Base-by-base conservation (phyloP, 2,113 vertebrate species). In the Sapajus apella region DNA sequence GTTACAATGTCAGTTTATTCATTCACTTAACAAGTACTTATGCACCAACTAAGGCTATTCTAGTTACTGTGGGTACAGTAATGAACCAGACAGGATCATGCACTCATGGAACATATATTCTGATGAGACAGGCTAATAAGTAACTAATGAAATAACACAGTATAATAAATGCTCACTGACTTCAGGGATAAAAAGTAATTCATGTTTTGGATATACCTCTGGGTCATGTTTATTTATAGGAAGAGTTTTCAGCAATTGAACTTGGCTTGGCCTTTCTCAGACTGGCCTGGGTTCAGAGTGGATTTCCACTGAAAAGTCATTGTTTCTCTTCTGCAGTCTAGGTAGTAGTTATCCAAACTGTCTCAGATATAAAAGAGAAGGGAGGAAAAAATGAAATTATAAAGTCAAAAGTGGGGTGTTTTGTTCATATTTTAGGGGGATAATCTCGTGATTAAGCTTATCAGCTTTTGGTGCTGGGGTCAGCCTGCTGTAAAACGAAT, bases 221-320 rank as follows among this genome's bases (percentile, higher is more conserved):
- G 20, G 27, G 37, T 96, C 23, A 5, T 45, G 5, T 94, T 97
- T 87, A 11, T 87, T 90, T 72, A 30, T 52, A 17, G 16, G 45
- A 27, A 2, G 8, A 8, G 40, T 87, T 92, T 96, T 94, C 27
- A 72, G 81, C 37, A 66, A 37, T 87, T 90, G 76, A 88, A n/a
- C 68, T 70, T 96, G 66, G 27, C 40, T 82, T 81, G 64, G 30
- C 17, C 37, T 92, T 72, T 95, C 68, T 80, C 27, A 30, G 64
- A 90, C 40, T 92, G 27, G 8, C 27, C 27, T 95, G 3, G 72
- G 6, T 87, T 95, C 87, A 89, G 13, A n/a, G n/a, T 94, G n/a
- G 47, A 79, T 93, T 97, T 97, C 92, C 80, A 83, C 30, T 81
- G 61, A 88, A 75, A 90, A 94, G n/a, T 47, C 43, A 18, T 50